These are phyloP conservation scores for Hemicordylus capensis DNA, from an alignment of 2,113 vertebrate species.

Conservation along the genomic window DNA sequence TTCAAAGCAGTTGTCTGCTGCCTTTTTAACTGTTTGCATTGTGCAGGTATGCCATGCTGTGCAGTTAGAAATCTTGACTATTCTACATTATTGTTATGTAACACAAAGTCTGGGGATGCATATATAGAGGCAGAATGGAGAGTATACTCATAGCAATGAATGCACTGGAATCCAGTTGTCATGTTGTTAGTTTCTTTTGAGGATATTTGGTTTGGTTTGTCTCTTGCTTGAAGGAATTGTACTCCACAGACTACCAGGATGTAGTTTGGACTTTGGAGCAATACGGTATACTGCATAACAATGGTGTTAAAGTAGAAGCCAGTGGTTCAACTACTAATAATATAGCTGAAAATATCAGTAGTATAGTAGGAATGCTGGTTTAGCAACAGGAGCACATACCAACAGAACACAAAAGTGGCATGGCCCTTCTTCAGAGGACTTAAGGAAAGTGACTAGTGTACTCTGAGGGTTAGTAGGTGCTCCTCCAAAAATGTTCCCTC, in stretches of 20 bases:
- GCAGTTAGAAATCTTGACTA: too few species aligned
- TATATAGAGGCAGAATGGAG: not conserved
- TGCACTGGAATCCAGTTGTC: too few species aligned
- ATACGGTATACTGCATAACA: accelerated
- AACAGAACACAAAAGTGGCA: not conserved
- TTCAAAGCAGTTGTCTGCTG: not conserved
- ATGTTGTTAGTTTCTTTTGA: not conserved
- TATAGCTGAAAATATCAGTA: not conserved
- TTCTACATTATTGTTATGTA: not conserved
- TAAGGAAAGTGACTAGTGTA: not conserved
- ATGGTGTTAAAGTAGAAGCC: not conserved
- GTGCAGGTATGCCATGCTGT: not conserved
- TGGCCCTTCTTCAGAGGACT: not conserved
- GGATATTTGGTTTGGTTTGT: not conserved
- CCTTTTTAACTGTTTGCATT: not conserved
- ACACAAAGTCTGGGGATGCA: not conserved
- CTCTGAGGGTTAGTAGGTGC: too few species aligned
- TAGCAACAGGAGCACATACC: not conserved
- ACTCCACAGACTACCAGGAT: not conserved
- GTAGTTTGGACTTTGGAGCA: accelerated
- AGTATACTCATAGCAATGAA: not conserved
- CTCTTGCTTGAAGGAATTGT: not conserved
- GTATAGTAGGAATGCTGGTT: not conserved
- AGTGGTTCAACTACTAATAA: not conserved
- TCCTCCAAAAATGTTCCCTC: not conserved